Conservation (phyloP, 2,888 invertebrate species). For the Elysia crispata region DNA sequence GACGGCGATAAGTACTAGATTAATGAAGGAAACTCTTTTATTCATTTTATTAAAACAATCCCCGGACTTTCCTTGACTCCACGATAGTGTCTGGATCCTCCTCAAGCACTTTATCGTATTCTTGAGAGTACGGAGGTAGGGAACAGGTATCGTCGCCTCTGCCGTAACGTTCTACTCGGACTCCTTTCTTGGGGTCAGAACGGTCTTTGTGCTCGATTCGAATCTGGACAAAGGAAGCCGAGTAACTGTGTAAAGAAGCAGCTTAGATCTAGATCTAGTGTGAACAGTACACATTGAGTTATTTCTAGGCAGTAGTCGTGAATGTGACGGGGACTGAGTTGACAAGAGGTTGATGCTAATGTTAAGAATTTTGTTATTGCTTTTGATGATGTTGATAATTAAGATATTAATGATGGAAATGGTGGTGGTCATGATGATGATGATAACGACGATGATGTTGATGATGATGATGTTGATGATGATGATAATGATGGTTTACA, state of each 20-base stretch:
- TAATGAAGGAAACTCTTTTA: no score
- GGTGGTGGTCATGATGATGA: background rate
- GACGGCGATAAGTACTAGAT: no score
- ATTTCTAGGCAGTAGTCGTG: background rate
- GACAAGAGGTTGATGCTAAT: background rate
- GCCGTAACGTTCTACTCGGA: conserved; percentile 36
- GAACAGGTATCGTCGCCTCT: conserved; percentile 35
- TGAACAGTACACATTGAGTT: background rate
- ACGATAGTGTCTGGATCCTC: conserved; percentile 37
- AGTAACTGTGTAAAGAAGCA: background rate
- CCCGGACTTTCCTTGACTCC: conserved; percentile 19
- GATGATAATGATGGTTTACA: background rate
- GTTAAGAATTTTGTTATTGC: background rate
- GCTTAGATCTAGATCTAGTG: background rate
- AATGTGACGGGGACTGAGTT: background rate
- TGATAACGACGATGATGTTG: no score
- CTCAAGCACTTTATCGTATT: conserved; percentile 43
- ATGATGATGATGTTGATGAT: background rate
- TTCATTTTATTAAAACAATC: conserved; percentile 26
- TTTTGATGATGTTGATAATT: background rate
- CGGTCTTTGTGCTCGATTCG: conserved; percentile 37
- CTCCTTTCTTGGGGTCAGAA: conserved; percentile 17
- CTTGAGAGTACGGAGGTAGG: conserved; percentile 29
- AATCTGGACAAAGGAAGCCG: conserved; percentile 23
- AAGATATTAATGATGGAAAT: background rate